A percentile compares a stretch with the other conserved stretches of the same genome.
phyloP scores from a whole-genome alignment of 2,797 vertebrate genomes.

The Enoplosus armatus region DNA sequence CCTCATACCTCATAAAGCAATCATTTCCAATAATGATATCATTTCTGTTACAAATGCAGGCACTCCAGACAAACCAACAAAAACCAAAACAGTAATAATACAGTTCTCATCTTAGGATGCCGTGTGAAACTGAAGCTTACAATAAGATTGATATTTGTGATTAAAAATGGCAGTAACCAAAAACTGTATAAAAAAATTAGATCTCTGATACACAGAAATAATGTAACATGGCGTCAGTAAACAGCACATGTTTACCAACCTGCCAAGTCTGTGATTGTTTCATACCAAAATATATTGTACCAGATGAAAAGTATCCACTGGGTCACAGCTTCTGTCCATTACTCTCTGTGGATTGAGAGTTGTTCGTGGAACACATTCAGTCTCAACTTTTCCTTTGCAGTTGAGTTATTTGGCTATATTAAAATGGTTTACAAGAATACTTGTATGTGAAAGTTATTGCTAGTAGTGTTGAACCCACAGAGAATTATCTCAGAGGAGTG shows the following conservation, averaged over 20 bases:
- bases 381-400: neutral
- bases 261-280: slow-evolving; percentile 5
- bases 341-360: neutral
- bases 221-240: neutral
- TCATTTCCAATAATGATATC: neutral
- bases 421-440: neutral
- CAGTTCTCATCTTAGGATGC: neutral
- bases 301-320: neutral
- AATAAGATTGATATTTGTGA: neutral
- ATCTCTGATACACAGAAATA: neutral
- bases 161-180: neutral
- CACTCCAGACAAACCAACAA: neutral
- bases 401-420: neutral
- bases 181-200: neutral
- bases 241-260: neutral
- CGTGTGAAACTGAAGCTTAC: neutral
- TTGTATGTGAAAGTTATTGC: neutral
- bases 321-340: neutral
- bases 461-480: neutral
- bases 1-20: no score
- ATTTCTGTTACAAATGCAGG: slow-evolving; percentile 8
- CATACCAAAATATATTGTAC: neutral
- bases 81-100: neutral
- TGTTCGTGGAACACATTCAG: neutral
- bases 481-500: neutral